A percentile compares a stretch with the other conserved stretches of the same genome.
These are phyloP conservation scores for Timema cristinae DNA, from an alignment of 2,888 invertebrate species.

Conservation along the genomic window DNA sequence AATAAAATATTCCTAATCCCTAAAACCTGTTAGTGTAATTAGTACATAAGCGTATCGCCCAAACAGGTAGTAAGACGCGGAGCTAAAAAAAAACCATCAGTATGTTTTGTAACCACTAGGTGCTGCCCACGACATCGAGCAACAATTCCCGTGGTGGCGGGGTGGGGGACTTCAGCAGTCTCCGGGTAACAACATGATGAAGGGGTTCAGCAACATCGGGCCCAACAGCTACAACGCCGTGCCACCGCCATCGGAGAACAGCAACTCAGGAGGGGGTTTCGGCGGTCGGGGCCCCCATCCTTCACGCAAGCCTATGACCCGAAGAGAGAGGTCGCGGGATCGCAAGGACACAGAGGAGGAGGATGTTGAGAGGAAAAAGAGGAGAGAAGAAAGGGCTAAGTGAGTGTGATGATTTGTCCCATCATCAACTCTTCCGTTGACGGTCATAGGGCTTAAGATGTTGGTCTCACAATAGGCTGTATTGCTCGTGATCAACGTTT, in stretches of 20 bases:
- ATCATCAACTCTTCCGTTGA: no score
- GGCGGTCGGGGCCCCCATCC: no score
- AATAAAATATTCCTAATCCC: no score
- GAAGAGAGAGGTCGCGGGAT: conserved; percentile 9
- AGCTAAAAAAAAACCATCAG: no score
- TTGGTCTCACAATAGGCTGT: no score
- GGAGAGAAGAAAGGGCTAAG: conserved; percentile 53
- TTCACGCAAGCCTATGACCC: conserved; percentile 13
- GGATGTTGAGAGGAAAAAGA: conserved; percentile 54
- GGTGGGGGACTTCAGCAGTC: not conserved
- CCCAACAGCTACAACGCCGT: conserved; percentile 60
- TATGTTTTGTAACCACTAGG: not conserved
- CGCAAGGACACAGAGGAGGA: conserved; percentile 48
- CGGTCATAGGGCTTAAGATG: no score
- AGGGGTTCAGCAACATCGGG: conserved; percentile 30
- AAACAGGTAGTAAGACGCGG: no score
- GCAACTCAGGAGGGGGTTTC: not conserved
- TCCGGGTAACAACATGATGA: not conserved
- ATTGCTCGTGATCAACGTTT: no score
- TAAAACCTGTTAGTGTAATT: no score
- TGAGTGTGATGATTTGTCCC: not conserved
- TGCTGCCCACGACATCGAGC: not conserved
- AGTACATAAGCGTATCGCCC: no score
- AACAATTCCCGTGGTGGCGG: no score
- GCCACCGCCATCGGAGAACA: conserved; percentile 55